phyloP scores from a whole-genome alignment of 2,113 vertebrate genomes.

The Cynocephalus volans region DNA sequence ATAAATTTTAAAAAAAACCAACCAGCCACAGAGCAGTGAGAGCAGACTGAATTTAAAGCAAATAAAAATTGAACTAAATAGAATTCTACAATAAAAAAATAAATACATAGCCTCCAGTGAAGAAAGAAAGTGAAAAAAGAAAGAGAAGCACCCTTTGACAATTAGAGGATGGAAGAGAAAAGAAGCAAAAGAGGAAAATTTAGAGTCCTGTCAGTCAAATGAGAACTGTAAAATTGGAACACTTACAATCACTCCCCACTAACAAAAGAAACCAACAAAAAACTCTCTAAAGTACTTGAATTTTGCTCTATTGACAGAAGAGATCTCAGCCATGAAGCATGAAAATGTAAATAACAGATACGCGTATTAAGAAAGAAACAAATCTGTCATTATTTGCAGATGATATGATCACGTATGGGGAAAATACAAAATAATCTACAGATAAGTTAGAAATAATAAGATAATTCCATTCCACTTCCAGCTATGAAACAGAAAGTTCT shows the following conservation, averaged over 20 bases:
- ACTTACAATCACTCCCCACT: not conserved
- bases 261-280: not conserved
- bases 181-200: not conserved
- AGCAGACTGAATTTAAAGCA: no score
- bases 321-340: not conserved
- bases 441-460: slow-evolving; percentile 9
- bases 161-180: not conserved
- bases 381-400: not conserved
- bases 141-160: not conserved
- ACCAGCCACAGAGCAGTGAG: no score
- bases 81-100: no score
- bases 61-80: no score
- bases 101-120: not conserved
- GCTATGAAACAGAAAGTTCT: not conserved
- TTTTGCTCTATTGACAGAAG: not conserved
- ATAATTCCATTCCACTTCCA: slow-evolving; percentile 17
- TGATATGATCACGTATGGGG: not conserved
- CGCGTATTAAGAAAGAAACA: not conserved
- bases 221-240: not conserved
- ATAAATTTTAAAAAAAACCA: no score
- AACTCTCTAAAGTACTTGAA: not conserved
- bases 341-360: not conserved
- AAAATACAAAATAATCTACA: slow-evolving; percentile 43
- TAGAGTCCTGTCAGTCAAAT: not conserved
- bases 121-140: not conserved